These are phyloP conservation scores for Anarsia innoxiella DNA, from an alignment of 2,888 invertebrate species.

Conservation along the genomic window DNA sequence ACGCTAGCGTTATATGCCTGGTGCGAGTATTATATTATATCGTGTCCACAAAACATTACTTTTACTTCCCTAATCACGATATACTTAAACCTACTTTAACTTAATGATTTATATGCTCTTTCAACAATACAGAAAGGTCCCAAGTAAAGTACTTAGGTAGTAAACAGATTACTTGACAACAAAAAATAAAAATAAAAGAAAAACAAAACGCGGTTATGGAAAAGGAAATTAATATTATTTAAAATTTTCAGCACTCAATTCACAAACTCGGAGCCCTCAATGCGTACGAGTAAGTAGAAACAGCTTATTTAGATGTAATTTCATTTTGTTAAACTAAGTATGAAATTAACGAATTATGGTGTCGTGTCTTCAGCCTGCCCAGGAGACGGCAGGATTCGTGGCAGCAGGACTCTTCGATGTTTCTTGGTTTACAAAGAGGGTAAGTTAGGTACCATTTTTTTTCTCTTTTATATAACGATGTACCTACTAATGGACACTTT, in stretches of 20 bases:
- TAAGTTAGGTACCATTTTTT: slow-evolving; percentile 7
- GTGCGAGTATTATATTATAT: too few species aligned
- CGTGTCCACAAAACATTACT: too few species aligned
- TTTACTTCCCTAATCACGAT: too few species aligned
- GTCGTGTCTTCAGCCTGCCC: slow-evolving; percentile 31
- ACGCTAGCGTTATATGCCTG: too few species aligned
- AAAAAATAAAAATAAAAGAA: too few species aligned
- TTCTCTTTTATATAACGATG: neutral
- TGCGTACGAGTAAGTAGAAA: slow-evolving; percentile 10
- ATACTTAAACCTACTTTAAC: too few species aligned
- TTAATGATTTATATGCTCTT: too few species aligned
- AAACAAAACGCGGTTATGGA: too few species aligned
- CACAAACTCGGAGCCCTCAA: slow-evolving; percentile 8
- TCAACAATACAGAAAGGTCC: too few species aligned
- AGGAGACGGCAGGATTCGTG: slow-evolving; percentile 13
- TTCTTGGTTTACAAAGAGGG: slow-evolving; percentile 13
- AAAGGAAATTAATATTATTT: too few species aligned
- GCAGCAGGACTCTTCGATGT: slow-evolving; percentile 13
- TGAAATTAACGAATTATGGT: slow-evolving; percentile 3
- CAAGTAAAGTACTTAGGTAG: too few species aligned
- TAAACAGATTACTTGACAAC: too few species aligned
- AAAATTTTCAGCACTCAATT: slow-evolving; percentile 12
- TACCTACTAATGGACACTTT: neutral
- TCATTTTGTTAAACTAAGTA: neutral
- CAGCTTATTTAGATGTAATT: neutral